These are phyloP conservation scores for Ganaspis brasiliensis DNA, from an alignment of 2,888 invertebrate genomes.

Conservation along the genomic window DNA sequence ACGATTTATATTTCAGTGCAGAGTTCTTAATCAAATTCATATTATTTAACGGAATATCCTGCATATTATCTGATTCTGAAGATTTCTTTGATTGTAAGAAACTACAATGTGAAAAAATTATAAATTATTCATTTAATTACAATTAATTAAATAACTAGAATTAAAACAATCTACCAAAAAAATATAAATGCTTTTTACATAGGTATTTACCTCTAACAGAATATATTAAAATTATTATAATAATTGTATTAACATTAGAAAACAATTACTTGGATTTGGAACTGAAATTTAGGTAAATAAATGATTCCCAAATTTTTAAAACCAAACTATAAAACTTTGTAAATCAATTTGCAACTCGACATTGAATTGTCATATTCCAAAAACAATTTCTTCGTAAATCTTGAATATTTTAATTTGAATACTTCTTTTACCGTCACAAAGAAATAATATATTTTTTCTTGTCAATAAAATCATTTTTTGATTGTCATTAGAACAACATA, in stretches of 20 bases:
- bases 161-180: no score
- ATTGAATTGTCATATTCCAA: neutral
- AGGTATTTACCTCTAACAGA: no score
- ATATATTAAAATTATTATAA: no score
- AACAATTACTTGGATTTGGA: constrained; percentile 46
- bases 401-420: no score
- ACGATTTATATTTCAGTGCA: constrained; percentile 27
- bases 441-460: no score
- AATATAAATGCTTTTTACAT: no score
- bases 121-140: neutral
- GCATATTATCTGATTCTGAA: constrained; percentile 65
- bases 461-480: no score
- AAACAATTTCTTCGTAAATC: neutral
- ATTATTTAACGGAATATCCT: constrained; percentile 60
- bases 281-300: constrained; percentile 56
- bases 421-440: no score
- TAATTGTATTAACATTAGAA: no score
- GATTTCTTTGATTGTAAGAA: neutral
- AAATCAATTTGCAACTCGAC: no score
- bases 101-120: neutral
- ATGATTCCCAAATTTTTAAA: constrained; percentile 56
- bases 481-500: no score
- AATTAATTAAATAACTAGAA: neutral
- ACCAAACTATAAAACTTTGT: constrained; percentile 15
- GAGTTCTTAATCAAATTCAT: constrained; percentile 54